These are phyloP conservation scores for Diachasma alloeum DNA, from an alignment of 1,140 invertebrate species.

Conservation along the genomic window DNA sequence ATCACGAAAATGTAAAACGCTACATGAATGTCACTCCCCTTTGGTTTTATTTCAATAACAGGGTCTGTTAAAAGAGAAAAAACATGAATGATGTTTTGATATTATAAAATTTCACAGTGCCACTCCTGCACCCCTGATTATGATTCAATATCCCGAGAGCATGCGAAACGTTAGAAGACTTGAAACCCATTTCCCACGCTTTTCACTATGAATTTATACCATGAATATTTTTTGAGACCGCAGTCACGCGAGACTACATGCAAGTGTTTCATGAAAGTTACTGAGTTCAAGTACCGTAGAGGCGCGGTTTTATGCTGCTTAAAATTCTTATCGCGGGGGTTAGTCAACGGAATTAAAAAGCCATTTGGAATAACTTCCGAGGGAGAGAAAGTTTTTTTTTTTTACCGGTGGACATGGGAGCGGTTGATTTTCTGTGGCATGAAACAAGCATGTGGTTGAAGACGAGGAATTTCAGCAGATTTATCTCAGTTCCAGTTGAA, in stretches of 20 bases:
- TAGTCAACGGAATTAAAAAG: constrained; percentile 22
- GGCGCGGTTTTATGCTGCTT: constrained; percentile 13
- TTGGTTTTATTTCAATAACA: no score
- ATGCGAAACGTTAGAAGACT: neutral
- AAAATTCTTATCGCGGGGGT: constrained; percentile 24
- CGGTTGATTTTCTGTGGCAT: neutral
- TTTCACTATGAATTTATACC: constrained; percentile 2
- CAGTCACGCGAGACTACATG: constrained; percentile 16
- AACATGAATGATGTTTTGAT: no score
- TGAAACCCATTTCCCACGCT: neutral
- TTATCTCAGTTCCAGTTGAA: no score
- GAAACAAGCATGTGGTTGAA: no score
- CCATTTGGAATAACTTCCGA: constrained; percentile 20
- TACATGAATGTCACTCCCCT: no score
- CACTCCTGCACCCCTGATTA: no score
- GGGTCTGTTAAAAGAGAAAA: no score
- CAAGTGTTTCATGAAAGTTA: neutral
- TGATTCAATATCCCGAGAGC: neutral
- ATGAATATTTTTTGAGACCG: constrained; percentile 14
- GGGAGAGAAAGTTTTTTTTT: neutral
- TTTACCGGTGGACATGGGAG: neutral
- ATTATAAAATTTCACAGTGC: no score
- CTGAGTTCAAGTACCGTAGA: neutral
- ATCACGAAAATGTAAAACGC: no score
- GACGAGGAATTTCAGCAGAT: no score